Percentiles rank a stretch among this genome's conserved stretches.
Evolutionary conservation across 2,888 invertebrate genomes (phyloP).

Genomic region (Lepidochitona cinerea): DNA sequence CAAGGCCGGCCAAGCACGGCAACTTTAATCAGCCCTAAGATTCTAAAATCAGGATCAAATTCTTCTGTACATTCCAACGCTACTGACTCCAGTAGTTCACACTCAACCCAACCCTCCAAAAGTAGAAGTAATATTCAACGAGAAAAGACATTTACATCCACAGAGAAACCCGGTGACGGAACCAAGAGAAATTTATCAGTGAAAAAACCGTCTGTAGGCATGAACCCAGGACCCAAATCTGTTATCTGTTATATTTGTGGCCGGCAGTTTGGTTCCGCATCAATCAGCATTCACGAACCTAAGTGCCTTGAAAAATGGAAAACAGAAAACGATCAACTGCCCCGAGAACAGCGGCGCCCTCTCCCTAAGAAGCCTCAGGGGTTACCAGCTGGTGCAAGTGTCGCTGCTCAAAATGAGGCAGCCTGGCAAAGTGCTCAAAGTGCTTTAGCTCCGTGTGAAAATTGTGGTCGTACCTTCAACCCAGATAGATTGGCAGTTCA

Average conservation of each 20-base stretch:
- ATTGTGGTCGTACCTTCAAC: constrained; percentile 80
- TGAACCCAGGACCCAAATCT: neutral
- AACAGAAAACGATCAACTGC: neutral
- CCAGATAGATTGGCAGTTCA: constrained; percentile 79
- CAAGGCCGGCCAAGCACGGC: constrained; percentile 1
- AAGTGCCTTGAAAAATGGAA: constrained; percentile 6
- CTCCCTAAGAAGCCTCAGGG: neutral
- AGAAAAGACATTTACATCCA: neutral
- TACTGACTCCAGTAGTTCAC: neutral
- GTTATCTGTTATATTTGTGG: constrained; percentile 9
- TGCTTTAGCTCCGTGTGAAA: constrained; percentile 74
- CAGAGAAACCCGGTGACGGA: neutral
- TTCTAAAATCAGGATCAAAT: constrained; percentile 48
- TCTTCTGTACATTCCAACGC: neutral
- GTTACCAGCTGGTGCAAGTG: constrained; percentile 24
- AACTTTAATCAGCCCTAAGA: constrained; percentile 35
- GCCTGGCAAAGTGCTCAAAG: constrained; percentile 76
- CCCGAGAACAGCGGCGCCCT: neutral
- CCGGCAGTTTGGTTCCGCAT: constrained; percentile 5
- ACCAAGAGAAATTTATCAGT: neutral
- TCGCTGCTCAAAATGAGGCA: constrained; percentile 70
- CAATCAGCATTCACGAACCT: constrained; percentile 2
- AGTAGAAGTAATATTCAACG: neutral
- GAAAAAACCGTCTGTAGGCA: neutral
- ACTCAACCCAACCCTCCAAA: neutral